These are phyloP conservation scores for Eolophus roseicapilla DNA, from an alignment of 2,113 vertebrate species.

Conservation along the genomic window DNA sequence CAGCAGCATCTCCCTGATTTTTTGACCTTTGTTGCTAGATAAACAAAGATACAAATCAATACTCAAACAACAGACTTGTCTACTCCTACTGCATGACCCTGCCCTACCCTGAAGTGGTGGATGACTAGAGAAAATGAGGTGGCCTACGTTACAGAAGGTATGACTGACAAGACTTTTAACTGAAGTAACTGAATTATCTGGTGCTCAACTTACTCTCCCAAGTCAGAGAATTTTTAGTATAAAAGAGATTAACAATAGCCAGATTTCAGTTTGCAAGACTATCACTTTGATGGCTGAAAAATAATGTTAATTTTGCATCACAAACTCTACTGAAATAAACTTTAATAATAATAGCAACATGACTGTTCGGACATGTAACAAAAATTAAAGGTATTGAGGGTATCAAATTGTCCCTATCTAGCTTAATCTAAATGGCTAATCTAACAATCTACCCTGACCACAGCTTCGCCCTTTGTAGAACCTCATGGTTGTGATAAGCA, in stretches of 20 bases:
- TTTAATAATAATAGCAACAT: rapidly evolving
- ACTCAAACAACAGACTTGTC: rapidly evolving
- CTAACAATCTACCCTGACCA: background rate
- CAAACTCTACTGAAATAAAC: background rate
- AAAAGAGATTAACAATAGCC: background rate
- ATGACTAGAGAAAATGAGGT: background rate
- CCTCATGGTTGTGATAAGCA: rapidly evolving
- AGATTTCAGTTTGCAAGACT: rapidly evolving
- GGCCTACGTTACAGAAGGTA: rapidly evolving
- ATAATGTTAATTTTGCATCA: background rate
- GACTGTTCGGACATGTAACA: background rate
- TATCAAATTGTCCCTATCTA: background rate
- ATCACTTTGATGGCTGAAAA: background rate
- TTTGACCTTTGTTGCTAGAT: background rate
- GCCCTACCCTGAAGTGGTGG: rapidly evolving
- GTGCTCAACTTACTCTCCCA: background rate
- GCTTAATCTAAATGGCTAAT: background rate
- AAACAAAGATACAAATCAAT: background rate
- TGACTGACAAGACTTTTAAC: background rate
- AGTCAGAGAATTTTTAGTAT: background rate
- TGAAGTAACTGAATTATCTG: background rate
- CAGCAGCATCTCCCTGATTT: rapidly evolving
- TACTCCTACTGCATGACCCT: rapidly evolving
- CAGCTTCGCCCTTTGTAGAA: background rate
- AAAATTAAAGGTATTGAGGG: background rate